phyloP scores from a whole-genome alignment of 2,113 vertebrate species.

The Bos indicus region DNA sequence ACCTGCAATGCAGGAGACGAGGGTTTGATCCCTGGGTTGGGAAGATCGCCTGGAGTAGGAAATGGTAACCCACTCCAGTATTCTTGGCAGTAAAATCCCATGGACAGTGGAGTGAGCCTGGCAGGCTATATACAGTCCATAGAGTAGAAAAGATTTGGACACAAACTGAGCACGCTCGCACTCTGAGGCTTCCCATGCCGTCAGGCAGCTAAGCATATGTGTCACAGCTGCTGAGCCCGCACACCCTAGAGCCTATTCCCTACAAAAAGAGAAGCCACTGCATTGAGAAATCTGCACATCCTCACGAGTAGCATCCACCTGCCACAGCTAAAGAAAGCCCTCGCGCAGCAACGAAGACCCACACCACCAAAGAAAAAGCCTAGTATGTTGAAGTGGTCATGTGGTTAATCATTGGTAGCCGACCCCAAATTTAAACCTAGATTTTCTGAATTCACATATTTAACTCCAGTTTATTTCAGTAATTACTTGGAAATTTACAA shows the following conservation, averaged over 20 bases:
- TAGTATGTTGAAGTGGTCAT: background rate
- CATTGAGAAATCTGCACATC: background rate
- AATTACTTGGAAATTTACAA: background rate
- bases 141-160: background rate
- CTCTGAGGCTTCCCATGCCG: background rate
- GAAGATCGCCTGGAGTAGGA: background rate
- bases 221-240: background rate
- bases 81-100: background rate
- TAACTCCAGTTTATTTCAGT: background rate
- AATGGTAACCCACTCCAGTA: background rate
- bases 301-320: background rate
- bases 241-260: background rate
- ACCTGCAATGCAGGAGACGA: background rate
- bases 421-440: background rate
- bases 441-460: background rate
- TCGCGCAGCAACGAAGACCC: background rate
- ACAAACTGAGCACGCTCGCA: background rate
- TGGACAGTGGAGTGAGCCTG: background rate
- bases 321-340: background rate
- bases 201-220: background rate
- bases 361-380: background rate
- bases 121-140: background rate
- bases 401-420: background rate
- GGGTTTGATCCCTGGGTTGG: background rate
- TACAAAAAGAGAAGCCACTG: background rate